Base-by-base conservation (phyloP, 1,140 invertebrate genomes). In the Asobara japonica region DNA sequence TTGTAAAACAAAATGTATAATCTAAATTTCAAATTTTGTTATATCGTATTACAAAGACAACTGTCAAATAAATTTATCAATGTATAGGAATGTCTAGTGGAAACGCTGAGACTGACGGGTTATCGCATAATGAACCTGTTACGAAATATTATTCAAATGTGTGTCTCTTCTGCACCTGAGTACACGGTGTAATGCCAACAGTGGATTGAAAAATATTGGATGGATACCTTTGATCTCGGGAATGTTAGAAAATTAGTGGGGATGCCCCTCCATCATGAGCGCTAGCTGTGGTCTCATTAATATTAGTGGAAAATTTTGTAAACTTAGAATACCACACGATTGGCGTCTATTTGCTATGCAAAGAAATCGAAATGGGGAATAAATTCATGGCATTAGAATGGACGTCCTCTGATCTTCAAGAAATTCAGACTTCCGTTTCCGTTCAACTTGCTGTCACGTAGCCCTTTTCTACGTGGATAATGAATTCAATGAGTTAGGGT, bases 361-460 rank as follows among this genome's bases (percentile, higher is more conserved):
- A 56, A 56, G 20, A 25, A 56, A 25, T 22, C 18, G 20, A 56
- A 56, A 56, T 56, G 51, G 11, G 51, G 22, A 56, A 56, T 56
- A 56, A 56, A 27, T 56, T 56, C 51, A 56, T 56, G 2, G 18
- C 51, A 51, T 51, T 51, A 25, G 51, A 56, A 56, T 56, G 51
- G 22, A 56, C 13, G 51, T 56, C 51, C 25, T 22, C 25, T 10
- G 22, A 0, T 11, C n/a, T n/a, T n/a, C n/a, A 18, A 56, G 51
- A 56, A 56, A 56, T 56, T 25, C 51, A 56, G 25, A 56, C 51
- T 56, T 56, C 51, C 51, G 51, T 56, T 56, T 56, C 51, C 51
- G 51, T 25, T 22, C 4, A 56, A 56, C 18, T 56, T 56, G 51
- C 18, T 27, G 51, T 56, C 51, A 56, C 51, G 51, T 56, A 56